Percentiles rank a stretch among this genome's conserved stretches.
Evolutionary conservation across 2,797 vertebrate species (phyloP).

Genomic region (Phylloscopus collybita): DNA sequence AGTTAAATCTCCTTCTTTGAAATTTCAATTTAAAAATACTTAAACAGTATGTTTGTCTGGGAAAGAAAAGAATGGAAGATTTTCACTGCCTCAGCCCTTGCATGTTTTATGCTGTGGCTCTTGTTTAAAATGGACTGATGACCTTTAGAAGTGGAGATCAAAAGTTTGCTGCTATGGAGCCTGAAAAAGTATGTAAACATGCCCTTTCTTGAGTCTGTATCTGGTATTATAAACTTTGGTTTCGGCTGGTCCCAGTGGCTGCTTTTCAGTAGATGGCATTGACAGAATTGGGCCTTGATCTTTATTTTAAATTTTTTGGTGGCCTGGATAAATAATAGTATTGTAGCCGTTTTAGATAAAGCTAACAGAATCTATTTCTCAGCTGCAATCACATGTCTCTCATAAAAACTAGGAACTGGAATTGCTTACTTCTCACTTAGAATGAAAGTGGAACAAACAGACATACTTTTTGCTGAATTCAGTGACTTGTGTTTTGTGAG

Average conservation of each 20-base stretch:
- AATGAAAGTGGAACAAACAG: not conserved
- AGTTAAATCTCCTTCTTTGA: not conserved
- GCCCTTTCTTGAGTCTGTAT: not conserved
- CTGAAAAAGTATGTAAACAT: not conserved
- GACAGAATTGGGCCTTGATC: not conserved
- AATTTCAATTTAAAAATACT: not conserved
- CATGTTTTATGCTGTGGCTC: not conserved
- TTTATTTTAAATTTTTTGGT: not conserved
- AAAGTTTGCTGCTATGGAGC: not conserved
- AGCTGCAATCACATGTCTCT: fast-evolving
- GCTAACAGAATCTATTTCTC: not conserved
- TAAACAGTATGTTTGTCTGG: not conserved
- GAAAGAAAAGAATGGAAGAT: not conserved
- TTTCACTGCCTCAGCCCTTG: not conserved
- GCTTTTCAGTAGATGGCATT: not conserved
- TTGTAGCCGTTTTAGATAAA: not conserved
- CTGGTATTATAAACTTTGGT: not conserved
- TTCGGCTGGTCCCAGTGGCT: not conserved
- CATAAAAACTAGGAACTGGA: not conserved
- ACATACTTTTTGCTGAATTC: not conserved
- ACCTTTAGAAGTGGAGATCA: not conserved
- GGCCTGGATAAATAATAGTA: not conserved
- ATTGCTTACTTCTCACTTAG: not conserved
- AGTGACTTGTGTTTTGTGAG: not conserved
- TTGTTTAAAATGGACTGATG: not conserved